Evolutionary conservation across 1,140 invertebrate genomes (phyloP).

Genomic region (Ylistrum balloti): DNA sequence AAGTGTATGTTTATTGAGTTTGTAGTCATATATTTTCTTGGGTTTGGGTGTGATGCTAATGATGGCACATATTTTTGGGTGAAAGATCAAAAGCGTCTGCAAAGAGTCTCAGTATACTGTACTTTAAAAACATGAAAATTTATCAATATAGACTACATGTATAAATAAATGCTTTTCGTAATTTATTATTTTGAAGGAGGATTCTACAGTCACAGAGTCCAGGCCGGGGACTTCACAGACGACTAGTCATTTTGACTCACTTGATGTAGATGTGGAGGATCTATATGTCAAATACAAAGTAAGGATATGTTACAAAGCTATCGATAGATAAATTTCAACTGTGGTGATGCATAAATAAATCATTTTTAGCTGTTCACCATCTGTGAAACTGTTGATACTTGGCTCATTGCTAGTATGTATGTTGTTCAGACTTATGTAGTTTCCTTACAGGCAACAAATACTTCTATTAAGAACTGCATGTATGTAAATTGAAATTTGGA

Average conservation of each 20-base stretch:
- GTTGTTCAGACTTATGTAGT: background rate
- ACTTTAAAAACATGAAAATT: too few relatives aligned
- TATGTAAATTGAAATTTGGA: too few relatives aligned
- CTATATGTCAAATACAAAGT: slow-evolving; percentile 97
- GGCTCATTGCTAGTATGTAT: background rate
- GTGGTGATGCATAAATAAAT: too few relatives aligned
- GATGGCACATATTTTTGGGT: too few relatives aligned
- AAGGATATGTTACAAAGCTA: slow-evolving; percentile 56
- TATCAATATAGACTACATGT: too few relatives aligned
- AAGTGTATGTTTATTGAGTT: too few relatives aligned
- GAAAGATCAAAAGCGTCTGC: too few relatives aligned
- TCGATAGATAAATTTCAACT: background rate
- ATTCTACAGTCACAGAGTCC: slow-evolving; percentile 74
- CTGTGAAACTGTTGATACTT: background rate
- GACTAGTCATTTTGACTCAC: slow-evolving; percentile 84
- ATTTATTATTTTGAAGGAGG: slow-evolving; percentile 78
- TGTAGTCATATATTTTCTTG: too few relatives aligned
- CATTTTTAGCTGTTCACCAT: background rate
- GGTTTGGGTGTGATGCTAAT: too few relatives aligned
- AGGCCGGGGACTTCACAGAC: slow-evolving; percentile 77
- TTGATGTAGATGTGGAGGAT: slow-evolving; percentile 93
- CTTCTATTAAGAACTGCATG: too few relatives aligned
- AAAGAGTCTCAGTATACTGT: too few relatives aligned
- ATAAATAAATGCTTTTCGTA: slow-evolving; percentile 37
- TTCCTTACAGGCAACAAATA: too few relatives aligned